phyloP scores from a whole-genome alignment of 2,113 vertebrate species.

The Syngnathus floridae region DNA sequence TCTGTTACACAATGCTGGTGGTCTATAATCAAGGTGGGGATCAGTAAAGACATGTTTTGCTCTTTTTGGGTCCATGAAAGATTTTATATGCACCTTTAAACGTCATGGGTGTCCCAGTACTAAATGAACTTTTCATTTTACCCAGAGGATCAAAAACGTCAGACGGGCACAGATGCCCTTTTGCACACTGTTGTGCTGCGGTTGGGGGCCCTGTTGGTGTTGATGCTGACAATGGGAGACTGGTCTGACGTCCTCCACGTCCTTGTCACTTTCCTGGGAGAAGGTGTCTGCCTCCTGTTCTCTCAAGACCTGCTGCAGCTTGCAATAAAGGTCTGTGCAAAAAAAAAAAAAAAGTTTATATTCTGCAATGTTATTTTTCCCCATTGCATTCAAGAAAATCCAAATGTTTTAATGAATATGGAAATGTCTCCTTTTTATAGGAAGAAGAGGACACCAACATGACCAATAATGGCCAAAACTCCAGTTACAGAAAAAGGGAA shows the following conservation, averaged over 20 bases:
- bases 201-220: constrained; percentile 77
- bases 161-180: constrained; percentile 20
- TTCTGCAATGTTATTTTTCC: not conserved
- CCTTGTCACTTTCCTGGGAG: constrained; percentile 71
- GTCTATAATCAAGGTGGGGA: constrained; percentile 78
- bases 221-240: constrained; percentile 77
- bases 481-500: constrained; percentile 6
- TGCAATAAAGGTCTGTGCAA: constrained; percentile 41
- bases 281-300: constrained; percentile 73
- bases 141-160: constrained; percentile 73
- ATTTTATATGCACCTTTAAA: not conserved
- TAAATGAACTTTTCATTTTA: not conserved
- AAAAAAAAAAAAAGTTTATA: not conserved
- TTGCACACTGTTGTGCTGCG: constrained; percentile 72
- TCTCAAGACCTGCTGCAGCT: constrained; percentile 61
- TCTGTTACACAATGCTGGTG: constrained; percentile 82
- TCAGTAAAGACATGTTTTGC: not conserved
- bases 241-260: constrained; percentile 79
- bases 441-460: constrained; percentile 36
- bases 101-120: not conserved
- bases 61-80: not conserved
- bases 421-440: constrained; percentile 24
- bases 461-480: constrained; percentile 3
- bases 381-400: not conserved
- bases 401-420: not conserved